Evolutionary conservation across 2,113 vertebrate species (phyloP).

Genomic region (Stigmatopora argus): DNA sequence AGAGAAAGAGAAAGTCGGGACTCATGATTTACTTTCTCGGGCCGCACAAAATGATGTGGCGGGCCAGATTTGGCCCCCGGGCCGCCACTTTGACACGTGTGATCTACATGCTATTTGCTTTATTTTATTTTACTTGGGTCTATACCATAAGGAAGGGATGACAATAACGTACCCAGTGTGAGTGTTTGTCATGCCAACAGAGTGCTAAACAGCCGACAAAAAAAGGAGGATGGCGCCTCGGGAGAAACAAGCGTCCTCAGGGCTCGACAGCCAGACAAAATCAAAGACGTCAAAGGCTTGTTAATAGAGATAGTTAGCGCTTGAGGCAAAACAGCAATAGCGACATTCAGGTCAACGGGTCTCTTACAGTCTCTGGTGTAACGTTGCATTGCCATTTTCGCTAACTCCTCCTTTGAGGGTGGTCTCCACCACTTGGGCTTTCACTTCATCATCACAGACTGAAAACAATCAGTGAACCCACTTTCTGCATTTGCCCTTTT

Average conservation of each 20-base stretch:
- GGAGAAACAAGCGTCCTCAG: constrained; percentile 42
- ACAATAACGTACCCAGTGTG: neutral
- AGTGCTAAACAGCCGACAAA: constrained; percentile 29
- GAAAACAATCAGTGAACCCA: constrained; percentile 50
- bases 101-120: constrained; percentile 22
- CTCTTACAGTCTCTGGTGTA: constrained; percentile 49
- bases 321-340: constrained; percentile 56
- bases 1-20: no score
- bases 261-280: constrained; percentile 47
- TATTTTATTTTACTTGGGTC: constrained; percentile 6
- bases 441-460: constrained; percentile 47
- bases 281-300: constrained; percentile 41
- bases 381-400: constrained; percentile 52
- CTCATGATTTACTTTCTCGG: no score
- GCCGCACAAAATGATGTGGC: no score
- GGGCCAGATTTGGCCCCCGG: no score
- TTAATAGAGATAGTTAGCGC: constrained; percentile 65
- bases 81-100: no score
- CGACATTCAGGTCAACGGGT: constrained; percentile 67
- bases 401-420: constrained; percentile 38
- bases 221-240: constrained; percentile 25
- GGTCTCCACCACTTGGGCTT: constrained; percentile 51
- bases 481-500: constrained; percentile 29
- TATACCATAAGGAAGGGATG: constrained; percentile 42
- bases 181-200: constrained; percentile 38